Evolutionary conservation across 2,797 vertebrate species (phyloP).

Genomic region (Sebastes miniatus): DNA sequence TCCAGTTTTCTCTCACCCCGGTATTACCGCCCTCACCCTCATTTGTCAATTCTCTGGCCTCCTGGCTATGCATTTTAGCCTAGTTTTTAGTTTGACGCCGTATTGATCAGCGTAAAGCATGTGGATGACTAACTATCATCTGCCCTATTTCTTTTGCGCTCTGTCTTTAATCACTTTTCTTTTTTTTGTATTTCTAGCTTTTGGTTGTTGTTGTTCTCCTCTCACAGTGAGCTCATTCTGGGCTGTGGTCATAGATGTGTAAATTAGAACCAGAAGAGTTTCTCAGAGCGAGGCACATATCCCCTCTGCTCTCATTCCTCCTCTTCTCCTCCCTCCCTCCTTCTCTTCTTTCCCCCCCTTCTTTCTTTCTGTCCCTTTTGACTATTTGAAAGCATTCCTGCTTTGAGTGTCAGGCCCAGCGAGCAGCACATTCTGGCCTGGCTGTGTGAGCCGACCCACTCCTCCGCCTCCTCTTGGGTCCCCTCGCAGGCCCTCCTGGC

Average conservation of each 20-base stretch:
- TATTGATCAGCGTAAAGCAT: conserved; percentile 48
- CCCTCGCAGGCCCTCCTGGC: conserved; percentile 48
- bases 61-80: conserved; percentile 26
- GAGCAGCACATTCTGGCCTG: conserved; percentile 62
- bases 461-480: conserved; percentile 50
- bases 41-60: conserved; percentile 43
- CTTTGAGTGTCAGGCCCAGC: conserved; percentile 68
- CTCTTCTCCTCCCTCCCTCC: conserved; percentile 42
- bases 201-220: conserved; percentile 75
- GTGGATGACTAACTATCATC: conserved; percentile 31
- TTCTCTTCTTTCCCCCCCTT: conserved; percentile 11
- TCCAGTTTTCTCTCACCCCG: conserved; percentile 52
- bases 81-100: conserved; percentile 34
- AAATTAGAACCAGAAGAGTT: conserved; percentile 84
- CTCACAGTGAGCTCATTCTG: conserved; percentile 81
- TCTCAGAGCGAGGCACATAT: conserved; percentile 69
- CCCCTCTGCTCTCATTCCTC: conserved; percentile 60
- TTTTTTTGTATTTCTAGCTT: conserved; percentile 27
- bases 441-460: conserved; percentile 58
- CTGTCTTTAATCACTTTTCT: conserved; percentile 37
- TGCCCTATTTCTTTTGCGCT: conserved; percentile 19
- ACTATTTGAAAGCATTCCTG: conserved; percentile 79
- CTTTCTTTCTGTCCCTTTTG: conserved; percentile 69
- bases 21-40: conserved; percentile 12
- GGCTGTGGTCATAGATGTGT: conserved; percentile 82